Conservation (phyloP, 2,113 vertebrate genomes). For the Larimichthys polyactis region DNA sequence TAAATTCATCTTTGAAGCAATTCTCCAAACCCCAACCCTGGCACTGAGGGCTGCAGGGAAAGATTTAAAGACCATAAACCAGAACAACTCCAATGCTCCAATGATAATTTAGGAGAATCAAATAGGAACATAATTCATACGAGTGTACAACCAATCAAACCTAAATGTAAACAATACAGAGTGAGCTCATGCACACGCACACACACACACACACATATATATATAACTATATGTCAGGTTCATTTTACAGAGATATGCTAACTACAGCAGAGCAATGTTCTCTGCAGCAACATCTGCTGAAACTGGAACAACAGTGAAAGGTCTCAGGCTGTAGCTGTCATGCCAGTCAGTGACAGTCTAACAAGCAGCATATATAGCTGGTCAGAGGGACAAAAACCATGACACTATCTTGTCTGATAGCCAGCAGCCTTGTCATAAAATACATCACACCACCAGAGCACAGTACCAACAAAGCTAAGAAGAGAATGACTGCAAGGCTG, state of each 20-base stretch:
- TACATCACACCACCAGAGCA: slow-evolving; percentile 2
- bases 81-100: neutral
- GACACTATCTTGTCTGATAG: slow-evolving; percentile 11
- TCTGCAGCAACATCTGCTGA: neutral
- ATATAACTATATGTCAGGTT: slow-evolving; percentile 2
- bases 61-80: slow-evolving; percentile 31
- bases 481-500: neutral
- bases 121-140: neutral
- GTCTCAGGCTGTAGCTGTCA: slow-evolving; percentile 2
- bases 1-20: slow-evolving; percentile 37
- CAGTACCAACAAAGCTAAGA: slow-evolving; percentile 1
- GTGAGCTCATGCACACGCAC: neutral
- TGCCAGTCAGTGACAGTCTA: neutral
- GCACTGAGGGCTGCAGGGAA: slow-evolving; percentile 9
- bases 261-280: neutral
- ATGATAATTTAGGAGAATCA: neutral
- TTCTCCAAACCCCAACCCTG: slow-evolving; percentile 27
- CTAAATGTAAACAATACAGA: neutral
- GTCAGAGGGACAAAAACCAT: neutral
- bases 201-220: neutral
- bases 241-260: neutral
- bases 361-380: slow-evolving; percentile 2
- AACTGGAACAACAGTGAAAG: neutral
- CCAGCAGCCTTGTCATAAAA: slow-evolving; percentile 17
- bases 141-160: slow-evolving; percentile 20